These are phyloP conservation scores for Dinomys branickii DNA, from an alignment of 2,113 vertebrate species.

Conservation along the genomic window DNA sequence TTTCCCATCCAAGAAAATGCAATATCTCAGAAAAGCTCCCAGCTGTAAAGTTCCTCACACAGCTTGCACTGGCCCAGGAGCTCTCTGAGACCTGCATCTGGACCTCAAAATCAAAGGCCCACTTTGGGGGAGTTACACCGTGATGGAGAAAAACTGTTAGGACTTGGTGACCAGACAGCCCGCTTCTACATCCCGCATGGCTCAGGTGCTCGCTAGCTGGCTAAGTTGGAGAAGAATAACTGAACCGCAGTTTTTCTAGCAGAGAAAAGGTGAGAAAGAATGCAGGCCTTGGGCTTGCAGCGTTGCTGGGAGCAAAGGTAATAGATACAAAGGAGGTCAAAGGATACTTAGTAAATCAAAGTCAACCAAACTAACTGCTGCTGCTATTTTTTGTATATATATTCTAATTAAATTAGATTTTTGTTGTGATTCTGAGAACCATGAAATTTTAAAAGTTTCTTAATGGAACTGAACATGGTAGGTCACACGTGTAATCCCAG, in stretches of 20 bases:
- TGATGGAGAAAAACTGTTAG: neutral
- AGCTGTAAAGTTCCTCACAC: neutral
- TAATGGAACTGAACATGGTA: neutral
- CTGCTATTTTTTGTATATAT: neutral
- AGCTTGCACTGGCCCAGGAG: neutral
- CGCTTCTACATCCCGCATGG: neutral
- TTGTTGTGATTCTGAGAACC: neutral
- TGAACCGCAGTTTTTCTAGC: neutral
- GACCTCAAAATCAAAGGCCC: neutral
- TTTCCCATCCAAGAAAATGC: neutral
- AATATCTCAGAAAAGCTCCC: neutral
- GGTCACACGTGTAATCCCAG: neutral
- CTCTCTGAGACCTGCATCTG: neutral
- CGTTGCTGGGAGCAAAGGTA: neutral
- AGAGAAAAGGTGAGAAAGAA: neutral
- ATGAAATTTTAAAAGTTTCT: neutral
- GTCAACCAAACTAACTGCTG: neutral
- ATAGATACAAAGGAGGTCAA: fast-evolving
- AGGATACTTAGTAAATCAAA: neutral
- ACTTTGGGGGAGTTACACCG: neutral
- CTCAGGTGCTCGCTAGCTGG: neutral
- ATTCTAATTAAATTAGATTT: neutral
- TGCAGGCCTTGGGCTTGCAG: fast-evolving
- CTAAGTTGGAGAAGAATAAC: neutral
- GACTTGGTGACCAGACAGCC: neutral